These are phyloP conservation scores for Tolypeutes matacus DNA, from an alignment of 2,797 vertebrate genomes.

Conservation along the genomic window DNA sequence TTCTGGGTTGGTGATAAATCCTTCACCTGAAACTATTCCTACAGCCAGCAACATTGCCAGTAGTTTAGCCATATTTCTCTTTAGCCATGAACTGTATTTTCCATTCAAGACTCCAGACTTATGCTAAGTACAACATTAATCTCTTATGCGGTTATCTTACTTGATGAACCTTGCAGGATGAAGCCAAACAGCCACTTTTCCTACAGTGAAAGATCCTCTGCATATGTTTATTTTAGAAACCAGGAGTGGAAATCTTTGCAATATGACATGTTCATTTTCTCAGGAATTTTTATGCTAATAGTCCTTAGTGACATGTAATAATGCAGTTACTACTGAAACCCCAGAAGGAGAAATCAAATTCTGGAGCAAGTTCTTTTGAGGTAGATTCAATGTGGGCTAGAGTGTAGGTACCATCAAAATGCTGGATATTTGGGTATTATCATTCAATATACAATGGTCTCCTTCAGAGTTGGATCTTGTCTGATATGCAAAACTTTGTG, in stretches of 20 bases:
- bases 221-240: not conserved
- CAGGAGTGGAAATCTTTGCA: not conserved
- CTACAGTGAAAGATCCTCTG: not conserved
- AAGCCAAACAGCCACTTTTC: not conserved
- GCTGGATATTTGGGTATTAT: not conserved
- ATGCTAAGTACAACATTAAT: not conserved
- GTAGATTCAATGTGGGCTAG: not conserved
- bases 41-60: not conserved
- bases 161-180: not conserved
- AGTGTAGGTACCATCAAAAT: not conserved
- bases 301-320: not conserved
- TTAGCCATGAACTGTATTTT: not conserved
- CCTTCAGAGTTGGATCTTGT: not conserved
- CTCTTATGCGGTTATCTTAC: not conserved
- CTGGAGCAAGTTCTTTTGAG: not conserved
- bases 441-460: not conserved
- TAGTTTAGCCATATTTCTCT: not conserved
- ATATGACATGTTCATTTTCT: not conserved
- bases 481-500: not conserved
- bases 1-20: not conserved
- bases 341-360: not conserved
- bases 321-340: not conserved
- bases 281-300: not conserved
- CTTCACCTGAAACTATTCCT: not conserved
- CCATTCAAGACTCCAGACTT: not conserved